These are phyloP conservation scores for Phoxinus dragarum DNA, from an alignment of 2,797 vertebrate species.

Conservation along the genomic window DNA sequence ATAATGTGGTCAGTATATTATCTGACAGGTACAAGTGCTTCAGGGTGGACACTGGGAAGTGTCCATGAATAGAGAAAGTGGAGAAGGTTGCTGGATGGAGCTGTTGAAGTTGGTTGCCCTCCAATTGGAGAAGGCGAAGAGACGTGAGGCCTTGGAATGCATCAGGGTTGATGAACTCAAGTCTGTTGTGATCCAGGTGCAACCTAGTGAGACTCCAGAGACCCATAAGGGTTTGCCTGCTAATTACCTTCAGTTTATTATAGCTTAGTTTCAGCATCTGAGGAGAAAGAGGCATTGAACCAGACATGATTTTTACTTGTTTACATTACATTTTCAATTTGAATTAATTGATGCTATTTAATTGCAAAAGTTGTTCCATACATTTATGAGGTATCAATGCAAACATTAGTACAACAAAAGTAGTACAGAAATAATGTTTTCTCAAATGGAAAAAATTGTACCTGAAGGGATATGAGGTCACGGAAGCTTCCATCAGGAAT, in stretches of 20 bases:
- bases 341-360: background rate
- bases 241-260: slow-evolving; percentile 87
- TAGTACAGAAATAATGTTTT: background rate
- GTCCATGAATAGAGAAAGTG: slow-evolving; percentile 83
- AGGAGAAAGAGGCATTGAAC: slow-evolving; percentile 19
- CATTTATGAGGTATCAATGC: background rate
- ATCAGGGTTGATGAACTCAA: slow-evolving; percentile 89
- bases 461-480: slow-evolving; percentile 89
- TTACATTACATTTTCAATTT: background rate
- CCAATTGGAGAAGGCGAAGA: slow-evolving; percentile 88
- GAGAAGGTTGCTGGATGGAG: slow-evolving; percentile 88
- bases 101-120: slow-evolving; percentile 88
- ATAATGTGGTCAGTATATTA: slow-evolving; percentile 82
- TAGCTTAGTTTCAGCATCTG: slow-evolving; percentile 97
- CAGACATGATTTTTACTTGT: background rate
- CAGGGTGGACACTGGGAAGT: slow-evolving; percentile 87
- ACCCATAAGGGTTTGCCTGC: slow-evolving; percentile 80
- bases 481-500: slow-evolving; percentile 84
- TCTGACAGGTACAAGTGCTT: slow-evolving; percentile 90
- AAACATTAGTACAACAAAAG: background rate
- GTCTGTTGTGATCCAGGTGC: slow-evolving; percentile 90
- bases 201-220: slow-evolving; percentile 84
- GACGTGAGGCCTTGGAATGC: slow-evolving; percentile 87
- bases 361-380: slow-evolving; percentile 2
- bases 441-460: slow-evolving; percentile 60